Evolutionary conservation across 1,140 invertebrate species (phyloP).

Genomic region (Semibalanus balanoides): DNA sequence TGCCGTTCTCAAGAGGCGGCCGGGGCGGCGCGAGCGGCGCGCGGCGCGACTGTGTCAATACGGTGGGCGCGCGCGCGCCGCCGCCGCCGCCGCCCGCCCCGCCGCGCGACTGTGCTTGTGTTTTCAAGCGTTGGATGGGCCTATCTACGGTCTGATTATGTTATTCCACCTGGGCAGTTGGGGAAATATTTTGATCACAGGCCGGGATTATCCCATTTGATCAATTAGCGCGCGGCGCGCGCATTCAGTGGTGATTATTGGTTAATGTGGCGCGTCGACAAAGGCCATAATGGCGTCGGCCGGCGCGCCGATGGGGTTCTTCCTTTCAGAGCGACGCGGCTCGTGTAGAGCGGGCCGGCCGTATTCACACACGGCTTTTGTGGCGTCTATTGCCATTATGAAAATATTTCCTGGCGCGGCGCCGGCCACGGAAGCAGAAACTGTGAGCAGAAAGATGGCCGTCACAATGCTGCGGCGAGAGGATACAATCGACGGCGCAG

Average conservation of each 20-base stretch:
- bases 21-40: too few relatives aligned
- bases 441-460: not conserved
- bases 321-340: not conserved
- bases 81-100: too few relatives aligned
- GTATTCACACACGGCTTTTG: not conserved
- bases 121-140: not conserved
- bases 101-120: not conserved
- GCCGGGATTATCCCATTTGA: not conserved
- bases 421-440: not conserved
- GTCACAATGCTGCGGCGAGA: not conserved
- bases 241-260: not conserved
- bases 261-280: not conserved
- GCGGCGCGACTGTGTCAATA: not conserved
- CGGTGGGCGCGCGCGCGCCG: too few relatives aligned
- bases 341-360: not conserved
- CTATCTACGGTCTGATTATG: not conserved
- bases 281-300: not conserved
- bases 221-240: not conserved
- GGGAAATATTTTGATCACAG: slow-evolving; percentile 2
- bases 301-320: not conserved
- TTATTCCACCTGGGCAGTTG: slow-evolving; percentile 1
- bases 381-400: not conserved
- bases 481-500: not conserved
- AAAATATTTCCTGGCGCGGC: not conserved
- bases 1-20: not conserved